Conservation (phyloP, 2,113 vertebrate genomes). For the Barnardius zonarius region DNA sequence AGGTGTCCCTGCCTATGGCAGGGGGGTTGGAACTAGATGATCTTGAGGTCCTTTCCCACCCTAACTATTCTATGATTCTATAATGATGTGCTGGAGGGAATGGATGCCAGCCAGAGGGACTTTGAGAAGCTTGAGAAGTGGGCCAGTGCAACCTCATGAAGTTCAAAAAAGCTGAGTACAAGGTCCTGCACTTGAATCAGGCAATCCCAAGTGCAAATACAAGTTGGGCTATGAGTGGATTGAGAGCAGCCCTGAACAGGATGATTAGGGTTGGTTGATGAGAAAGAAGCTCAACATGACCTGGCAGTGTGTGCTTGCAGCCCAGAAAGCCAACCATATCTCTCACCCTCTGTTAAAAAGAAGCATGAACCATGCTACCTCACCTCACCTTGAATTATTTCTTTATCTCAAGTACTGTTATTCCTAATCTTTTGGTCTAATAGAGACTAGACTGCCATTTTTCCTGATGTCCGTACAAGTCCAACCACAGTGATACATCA, state of each 20-base stretch:
- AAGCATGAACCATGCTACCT: not conserved
- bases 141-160: not conserved
- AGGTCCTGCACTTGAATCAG: not conserved
- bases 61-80: no score
- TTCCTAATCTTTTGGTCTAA: not conserved
- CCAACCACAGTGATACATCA: not conserved
- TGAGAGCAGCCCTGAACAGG: not conserved
- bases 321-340: not conserved
- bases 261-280: not conserved
- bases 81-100: not conserved
- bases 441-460: not conserved
- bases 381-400: not conserved
- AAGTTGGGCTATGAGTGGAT: not conserved
- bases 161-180: not conserved
- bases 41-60: no score
- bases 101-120: not conserved
- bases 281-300: not conserved
- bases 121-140: not conserved
- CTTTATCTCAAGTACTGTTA: not conserved
- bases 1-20: no score
- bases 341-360: not conserved
- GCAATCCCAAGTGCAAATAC: not conserved
- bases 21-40: no score
- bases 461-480: not conserved
- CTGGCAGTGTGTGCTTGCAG: not conserved